These are phyloP conservation scores for Oreonectes daqikongensis DNA, from an alignment of 2,797 vertebrate species.

Conservation along the genomic window DNA sequence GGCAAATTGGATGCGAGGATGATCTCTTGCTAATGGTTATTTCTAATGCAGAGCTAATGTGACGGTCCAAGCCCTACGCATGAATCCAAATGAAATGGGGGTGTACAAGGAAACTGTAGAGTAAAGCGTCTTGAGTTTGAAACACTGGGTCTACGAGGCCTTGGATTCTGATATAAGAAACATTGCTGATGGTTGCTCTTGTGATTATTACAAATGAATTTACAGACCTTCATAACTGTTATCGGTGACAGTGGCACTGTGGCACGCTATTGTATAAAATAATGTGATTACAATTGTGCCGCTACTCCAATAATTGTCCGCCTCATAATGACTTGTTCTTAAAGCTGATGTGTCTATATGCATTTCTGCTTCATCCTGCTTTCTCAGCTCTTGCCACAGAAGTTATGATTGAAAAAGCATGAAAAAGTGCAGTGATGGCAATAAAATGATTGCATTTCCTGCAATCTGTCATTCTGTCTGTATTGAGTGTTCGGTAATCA, in stretches of 20 bases:
- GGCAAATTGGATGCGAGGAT: conserved; percentile 75
- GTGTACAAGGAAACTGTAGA: conserved; percentile 3
- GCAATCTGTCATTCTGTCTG: conserved; percentile 14
- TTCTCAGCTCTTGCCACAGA: conserved; percentile 7
- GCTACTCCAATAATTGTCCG: conserved; percentile 9
- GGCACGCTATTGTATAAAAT: not conserved
- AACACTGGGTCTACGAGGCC: not conserved
- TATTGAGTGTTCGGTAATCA: conserved; percentile 32
- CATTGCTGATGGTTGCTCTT: conserved; percentile 5
- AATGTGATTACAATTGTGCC: not conserved
- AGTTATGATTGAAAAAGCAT: conserved; percentile 28
- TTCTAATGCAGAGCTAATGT: conserved; percentile 80
- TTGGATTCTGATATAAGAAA: conserved; percentile 31
- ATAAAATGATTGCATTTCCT: conserved; percentile 39
- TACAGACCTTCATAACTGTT: not conserved
- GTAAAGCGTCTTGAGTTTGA: not conserved
- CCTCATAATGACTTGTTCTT: conserved; percentile 25
- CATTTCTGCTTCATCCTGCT: conserved; percentile 17
- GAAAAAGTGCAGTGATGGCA: conserved; percentile 42
- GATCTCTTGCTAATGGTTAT: conserved; percentile 76
- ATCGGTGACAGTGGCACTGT: not conserved
- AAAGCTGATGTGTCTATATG: not conserved
- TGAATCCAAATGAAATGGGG: conserved; percentile 48
- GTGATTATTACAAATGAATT: not conserved
- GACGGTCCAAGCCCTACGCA: conserved; percentile 71